phyloP scores from a whole-genome alignment of 2,113 vertebrate genomes.

The Erythrocebus patas region DNA sequence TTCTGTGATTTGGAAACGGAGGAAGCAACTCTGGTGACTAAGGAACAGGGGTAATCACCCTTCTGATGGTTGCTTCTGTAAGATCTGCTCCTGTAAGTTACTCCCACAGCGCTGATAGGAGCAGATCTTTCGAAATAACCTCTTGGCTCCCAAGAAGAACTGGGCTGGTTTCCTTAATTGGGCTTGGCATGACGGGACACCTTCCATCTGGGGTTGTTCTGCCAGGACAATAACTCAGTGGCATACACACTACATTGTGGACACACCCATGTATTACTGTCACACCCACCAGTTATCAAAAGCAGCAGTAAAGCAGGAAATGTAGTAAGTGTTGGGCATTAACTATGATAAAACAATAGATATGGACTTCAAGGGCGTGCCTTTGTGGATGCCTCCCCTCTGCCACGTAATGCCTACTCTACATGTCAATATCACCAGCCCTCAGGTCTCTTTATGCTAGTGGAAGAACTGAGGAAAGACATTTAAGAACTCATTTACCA shows the following conservation, averaged over 20 bases:
- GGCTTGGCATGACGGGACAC: slow-evolving; percentile 52
- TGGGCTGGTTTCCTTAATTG: slow-evolving; percentile 71
- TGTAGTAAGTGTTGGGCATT: neutral
- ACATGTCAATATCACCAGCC: neutral
- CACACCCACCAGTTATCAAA: slow-evolving; percentile 67
- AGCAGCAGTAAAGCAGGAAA: slow-evolving; percentile 36
- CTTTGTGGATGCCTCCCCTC: neutral
- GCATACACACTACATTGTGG: neutral
- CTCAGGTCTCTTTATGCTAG: neutral
- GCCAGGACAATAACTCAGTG: slow-evolving; percentile 70
- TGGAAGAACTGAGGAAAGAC: neutral
- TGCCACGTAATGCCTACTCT: neutral
- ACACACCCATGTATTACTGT: slow-evolving; percentile 22
- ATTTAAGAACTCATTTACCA: neutral
- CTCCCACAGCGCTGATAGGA: slow-evolving; percentile 76
- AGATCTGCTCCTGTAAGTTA: neutral
- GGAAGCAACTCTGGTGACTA: neutral
- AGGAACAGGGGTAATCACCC: slow-evolving; percentile 45
- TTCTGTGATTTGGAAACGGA: slow-evolving; percentile 47
- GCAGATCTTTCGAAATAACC: slow-evolving; percentile 64
- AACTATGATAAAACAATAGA: neutral
- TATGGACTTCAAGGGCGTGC: accelerated
- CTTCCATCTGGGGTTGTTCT: slow-evolving; percentile 56
- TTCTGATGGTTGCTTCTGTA: neutral
- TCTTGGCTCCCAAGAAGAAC: slow-evolving; percentile 65